phyloP scores from a whole-genome alignment of 2,797 vertebrate species.

The Leptoclinus maculatus region DNA sequence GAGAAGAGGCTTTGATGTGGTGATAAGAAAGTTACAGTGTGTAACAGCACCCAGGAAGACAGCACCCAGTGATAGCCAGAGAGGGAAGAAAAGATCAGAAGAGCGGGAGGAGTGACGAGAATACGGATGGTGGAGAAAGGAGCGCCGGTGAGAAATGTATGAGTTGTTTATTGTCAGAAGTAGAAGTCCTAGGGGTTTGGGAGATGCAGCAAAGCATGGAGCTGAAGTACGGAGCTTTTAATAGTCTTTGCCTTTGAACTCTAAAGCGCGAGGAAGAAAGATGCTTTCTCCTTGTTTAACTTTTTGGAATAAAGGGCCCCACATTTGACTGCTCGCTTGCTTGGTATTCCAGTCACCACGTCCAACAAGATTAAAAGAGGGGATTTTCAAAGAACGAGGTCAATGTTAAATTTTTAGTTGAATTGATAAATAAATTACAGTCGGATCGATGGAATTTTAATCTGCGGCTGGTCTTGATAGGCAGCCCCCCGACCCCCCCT shows the following conservation, averaged over 20 bases:
- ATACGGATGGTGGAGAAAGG: conserved; percentile 48
- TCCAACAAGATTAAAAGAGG: conserved; percentile 64
- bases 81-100: conserved; percentile 68
- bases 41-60: conserved; percentile 54
- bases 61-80: conserved; percentile 55
- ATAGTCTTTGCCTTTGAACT: conserved; percentile 56
- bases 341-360: conserved; percentile 70
- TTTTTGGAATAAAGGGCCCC: conserved; percentile 22
- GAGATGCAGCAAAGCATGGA: conserved; percentile 54
- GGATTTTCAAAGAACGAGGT: conserved; percentile 65
- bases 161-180: conserved; percentile 73
- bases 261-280: conserved; percentile 33
- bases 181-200: conserved; percentile 63
- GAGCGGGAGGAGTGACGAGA: conserved; percentile 60
- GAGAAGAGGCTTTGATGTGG: conserved; percentile 59
- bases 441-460: conserved; percentile 81
- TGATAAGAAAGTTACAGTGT: conserved; percentile 55
- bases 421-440: conserved; percentile 83
- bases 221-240: conserved; percentile 54
- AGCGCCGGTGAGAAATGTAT: conserved; percentile 44
- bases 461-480: conserved; percentile 65
- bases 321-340: conserved; percentile 21
- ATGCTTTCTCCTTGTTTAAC: conserved; percentile 40
- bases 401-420: conserved; percentile 81
- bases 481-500: conserved; percentile 52